Conservation (phyloP, 2,888 invertebrate species). For the Pachycephus smyrnensis region DNA sequence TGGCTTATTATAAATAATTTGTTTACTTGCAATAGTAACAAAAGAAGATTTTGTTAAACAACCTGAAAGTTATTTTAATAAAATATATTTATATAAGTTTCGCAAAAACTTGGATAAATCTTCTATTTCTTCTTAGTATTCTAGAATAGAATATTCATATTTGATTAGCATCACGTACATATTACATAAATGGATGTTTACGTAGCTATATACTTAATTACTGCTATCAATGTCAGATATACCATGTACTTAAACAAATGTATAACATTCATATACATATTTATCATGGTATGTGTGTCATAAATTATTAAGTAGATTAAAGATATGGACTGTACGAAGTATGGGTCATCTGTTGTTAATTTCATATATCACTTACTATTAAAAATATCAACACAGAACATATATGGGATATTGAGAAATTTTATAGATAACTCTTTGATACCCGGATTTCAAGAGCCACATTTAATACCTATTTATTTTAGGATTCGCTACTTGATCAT, state of each 20-base stretch:
- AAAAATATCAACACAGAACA: no score
- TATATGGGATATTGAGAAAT: no score
- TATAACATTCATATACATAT: neutral
- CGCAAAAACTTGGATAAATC: neutral
- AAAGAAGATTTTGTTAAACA: no score
- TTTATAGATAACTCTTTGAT: no score
- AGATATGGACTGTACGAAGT: neutral
- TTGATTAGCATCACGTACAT: neutral
- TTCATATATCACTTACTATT: no score
- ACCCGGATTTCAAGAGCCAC: no score
- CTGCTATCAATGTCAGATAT: neutral
- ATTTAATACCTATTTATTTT: slow-evolving; percentile 45
- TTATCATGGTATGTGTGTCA: neutral
- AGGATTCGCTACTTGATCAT: slow-evolving; percentile 78
- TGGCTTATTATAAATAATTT: no score
- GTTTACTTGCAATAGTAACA: no score
- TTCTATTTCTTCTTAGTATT: neutral
- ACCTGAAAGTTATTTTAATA: neutral
- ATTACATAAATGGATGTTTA: no score
- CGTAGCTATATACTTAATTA: neutral
- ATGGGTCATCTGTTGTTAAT: neutral
- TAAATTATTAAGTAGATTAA: neutral
- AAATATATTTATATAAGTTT: neutral
- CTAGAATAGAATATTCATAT: neutral
- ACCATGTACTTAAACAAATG: neutral